phyloP scores from a whole-genome alignment of 2,113 vertebrate species.

The Mobula hypostoma region DNA sequence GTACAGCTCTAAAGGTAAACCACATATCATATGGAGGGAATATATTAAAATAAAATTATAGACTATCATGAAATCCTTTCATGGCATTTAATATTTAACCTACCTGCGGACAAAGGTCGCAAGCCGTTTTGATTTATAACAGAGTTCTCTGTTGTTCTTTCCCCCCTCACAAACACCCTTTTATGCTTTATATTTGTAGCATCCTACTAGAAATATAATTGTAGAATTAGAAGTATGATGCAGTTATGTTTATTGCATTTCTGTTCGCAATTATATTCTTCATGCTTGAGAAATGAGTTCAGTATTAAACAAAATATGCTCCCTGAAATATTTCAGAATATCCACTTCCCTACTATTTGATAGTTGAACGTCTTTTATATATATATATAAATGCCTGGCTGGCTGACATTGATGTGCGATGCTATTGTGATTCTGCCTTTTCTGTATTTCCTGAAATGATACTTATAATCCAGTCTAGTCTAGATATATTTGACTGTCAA shows the following conservation, averaged over 20 bases:
- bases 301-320: not conserved
- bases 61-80: not conserved
- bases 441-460: not conserved
- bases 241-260: not conserved
- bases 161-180: not conserved
- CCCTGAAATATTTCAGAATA: not conserved
- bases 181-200: not conserved
- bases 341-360: not conserved
- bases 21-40: constrained; percentile 2
- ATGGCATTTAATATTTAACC: constrained; percentile 8
- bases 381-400: not conserved
- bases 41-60: constrained; percentile 1
- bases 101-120: not conserved
- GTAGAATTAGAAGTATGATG: not conserved
- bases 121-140: not conserved
- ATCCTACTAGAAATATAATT: not conserved
- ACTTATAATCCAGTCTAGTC: not conserved
- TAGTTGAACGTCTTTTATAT: not conserved
- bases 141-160: not conserved
- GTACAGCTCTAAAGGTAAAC: constrained; percentile 15
- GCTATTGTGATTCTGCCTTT: not conserved
- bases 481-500: constrained; percentile 4
- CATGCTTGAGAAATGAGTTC: not conserved
- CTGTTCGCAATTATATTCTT: not conserved
- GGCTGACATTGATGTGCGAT: not conserved